Evolutionary conservation across 2,888 invertebrate species (phyloP).

Genomic region (Steromphala cineraria): DNA sequence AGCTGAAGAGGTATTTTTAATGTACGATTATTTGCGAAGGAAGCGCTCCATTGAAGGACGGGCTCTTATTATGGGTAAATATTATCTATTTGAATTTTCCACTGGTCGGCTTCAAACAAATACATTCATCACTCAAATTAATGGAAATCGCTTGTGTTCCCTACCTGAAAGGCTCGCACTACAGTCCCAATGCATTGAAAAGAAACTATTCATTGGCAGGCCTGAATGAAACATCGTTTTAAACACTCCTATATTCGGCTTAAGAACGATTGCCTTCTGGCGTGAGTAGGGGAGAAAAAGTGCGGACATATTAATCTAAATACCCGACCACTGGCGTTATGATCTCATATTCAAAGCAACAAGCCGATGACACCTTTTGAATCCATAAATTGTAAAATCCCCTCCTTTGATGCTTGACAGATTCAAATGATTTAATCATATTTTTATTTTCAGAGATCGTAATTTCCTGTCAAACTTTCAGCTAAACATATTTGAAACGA

Average conservation of each 20-base stretch:
- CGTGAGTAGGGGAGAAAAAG: not conserved
- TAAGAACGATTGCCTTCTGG: not conserved
- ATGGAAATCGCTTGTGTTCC: slow-evolving; percentile 31
- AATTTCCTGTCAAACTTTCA: too few species aligned
- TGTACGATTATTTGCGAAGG: not conserved
- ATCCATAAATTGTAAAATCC: too few species aligned
- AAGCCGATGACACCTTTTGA: too few species aligned
- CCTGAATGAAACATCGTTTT: not conserved
- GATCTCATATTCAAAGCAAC: too few species aligned
- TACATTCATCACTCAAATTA: slow-evolving; percentile 30
- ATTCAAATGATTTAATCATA: too few species aligned
- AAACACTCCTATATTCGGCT: not conserved
- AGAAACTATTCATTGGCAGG: not conserved
- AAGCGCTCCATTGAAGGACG: not conserved
- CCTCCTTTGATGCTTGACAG: too few species aligned
- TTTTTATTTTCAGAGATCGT: too few species aligned
- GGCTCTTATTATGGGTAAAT: slow-evolving; percentile 31
- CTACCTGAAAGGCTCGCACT: slow-evolving; percentile 21
- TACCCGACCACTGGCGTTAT: not conserved
- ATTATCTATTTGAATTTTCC: slow-evolving; percentile 35
- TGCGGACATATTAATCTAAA: slow-evolving; percentile 13
- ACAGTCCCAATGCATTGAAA: not conserved
- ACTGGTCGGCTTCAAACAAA: slow-evolving; percentile 37
- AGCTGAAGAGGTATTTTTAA: not conserved
- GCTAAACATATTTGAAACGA: too few species aligned